A percentile compares a stretch with the other conserved stretches of the same genome.
phyloP scores from a whole-genome alignment of 2,113 vertebrate genomes.

The Coturnix japonica region DNA sequence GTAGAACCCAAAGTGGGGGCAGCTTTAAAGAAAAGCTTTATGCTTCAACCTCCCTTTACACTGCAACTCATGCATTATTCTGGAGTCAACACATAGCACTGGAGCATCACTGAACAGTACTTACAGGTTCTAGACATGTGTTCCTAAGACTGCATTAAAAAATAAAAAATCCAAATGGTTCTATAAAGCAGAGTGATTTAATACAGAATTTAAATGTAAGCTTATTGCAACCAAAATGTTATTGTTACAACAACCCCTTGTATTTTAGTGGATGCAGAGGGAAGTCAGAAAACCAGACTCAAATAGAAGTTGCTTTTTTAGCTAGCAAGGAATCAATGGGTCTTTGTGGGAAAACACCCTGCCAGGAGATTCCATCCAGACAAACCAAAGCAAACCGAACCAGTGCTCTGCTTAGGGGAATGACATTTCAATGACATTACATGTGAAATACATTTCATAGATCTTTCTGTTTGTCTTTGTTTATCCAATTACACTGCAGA shows the following conservation, averaged over 20 bases:
- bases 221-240: not conserved
- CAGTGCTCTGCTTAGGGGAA: not conserved
- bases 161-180: not conserved
- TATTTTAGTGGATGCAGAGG: not conserved
- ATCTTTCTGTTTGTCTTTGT: not conserved
- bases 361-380: not conserved
- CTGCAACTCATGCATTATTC: not conserved
- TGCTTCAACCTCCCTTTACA: not conserved
- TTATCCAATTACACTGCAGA: not conserved
- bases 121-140: not conserved
- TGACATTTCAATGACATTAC: too few relatives aligned
- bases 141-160: not conserved
- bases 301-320: not conserved
- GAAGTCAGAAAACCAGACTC: not conserved
- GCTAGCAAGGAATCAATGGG: not conserved
- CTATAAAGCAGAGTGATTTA: not conserved
- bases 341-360: not conserved
- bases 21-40: not conserved
- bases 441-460: not conserved
- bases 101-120: not conserved
- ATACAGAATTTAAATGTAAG: not conserved
- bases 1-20: not conserved
- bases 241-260: not conserved
- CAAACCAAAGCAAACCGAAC: not conserved
- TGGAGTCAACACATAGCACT: not conserved